Base-by-base conservation (phyloP, 2,797 vertebrate genomes). In the Melanotaenia maccullochi region DNA sequence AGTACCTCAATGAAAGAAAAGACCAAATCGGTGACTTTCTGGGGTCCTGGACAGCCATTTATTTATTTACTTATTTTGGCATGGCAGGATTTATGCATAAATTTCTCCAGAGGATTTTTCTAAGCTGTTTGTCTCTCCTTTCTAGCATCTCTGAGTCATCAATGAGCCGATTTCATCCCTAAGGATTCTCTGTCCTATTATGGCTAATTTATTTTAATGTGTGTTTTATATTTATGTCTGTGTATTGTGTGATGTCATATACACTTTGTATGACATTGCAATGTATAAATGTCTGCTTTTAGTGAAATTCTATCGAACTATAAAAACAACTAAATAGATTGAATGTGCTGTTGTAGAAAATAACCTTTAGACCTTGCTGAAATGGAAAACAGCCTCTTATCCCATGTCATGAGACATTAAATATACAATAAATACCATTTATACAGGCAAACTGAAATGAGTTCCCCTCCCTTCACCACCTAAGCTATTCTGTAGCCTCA, bases 391-490 rank as follows among this genome's bases (percentile, higher is more conserved):
- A 84, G 81, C 49, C 9, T 76, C 81, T 84, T 76, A 82, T 87
- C 58, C 71, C 57, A 49, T 65, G 73, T 80, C 75, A 60, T 75
- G 75, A 82, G 71, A 84, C 75, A 87, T 82, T 81, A 88, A 82
- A 87, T 78, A 73, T 84, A 85, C 76, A 85, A 86, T 91, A 89
- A 87, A 90, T 90, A 82, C 63, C 35, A 86, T 91, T 88, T 85
- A 88, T 86, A 86, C 71, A 63, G 73, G 77, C 51, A 52, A 59
- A 81, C 73, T 66, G 57, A 79, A 87, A 90, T 84, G 47, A 87
- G 69, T 81, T 79, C 42, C 76, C 76, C 81, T 76, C 61, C 64
- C 59, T 56, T 56, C 73, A 52, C 70, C 73, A 84, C 49, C 79
- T 44, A 76, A 77, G 80, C 65, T 71, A 65, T 69, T 77, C 70